Base-by-base conservation (phyloP, 2,113 vertebrate genomes). In the Scomber colias region DNA sequence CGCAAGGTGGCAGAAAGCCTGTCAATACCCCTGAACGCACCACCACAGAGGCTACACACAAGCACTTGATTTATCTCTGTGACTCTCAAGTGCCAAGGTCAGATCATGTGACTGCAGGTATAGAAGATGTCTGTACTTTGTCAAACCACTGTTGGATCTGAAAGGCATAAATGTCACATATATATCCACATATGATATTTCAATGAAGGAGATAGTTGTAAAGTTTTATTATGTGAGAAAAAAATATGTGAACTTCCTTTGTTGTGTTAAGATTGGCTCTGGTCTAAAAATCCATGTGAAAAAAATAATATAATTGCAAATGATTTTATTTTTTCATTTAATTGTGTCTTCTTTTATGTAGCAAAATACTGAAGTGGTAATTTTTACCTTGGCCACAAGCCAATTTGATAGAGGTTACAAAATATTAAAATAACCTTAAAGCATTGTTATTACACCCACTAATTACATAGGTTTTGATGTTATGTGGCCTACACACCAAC, bases 1-100 rank as follows among this genome's bases (percentile, higher is more conserved):
- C 90, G 17, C 88, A 77, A 66, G 90, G 86, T 61, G 92, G 87
- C 88, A 71, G 63, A 57, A 72, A 21, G 24, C 61, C 73, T 85
- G 60, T 56, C 45, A 61, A 60, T 27, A 50, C 31, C 55, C 51
- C 45, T 44, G 2, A 5, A 16, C 40, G n/a, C 53, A 75, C 3
- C 46, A 61, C 35, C 40, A 61, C 13, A 60, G 5, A 50, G 48
- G 19, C 56, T 69, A 8, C 66, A 8, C 53, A 75, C 57, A 59
- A 61, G 30, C 54, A 49, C 16, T 31, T 30, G 35, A 11, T 67
- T 76, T 64, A 21, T 44, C 35, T 62, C 45, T 59, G 56, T 27
- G 44, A 30, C 69, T 59, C 46, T 50, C 27, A 46, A 63, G 46
- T 68, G 73, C 48, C 57, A 46, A 11, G 27, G 53, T 77, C 45